These are phyloP conservation scores for Eupelmus urozonus DNA, from an alignment of 2,888 invertebrate genomes.

Conservation along the genomic window DNA sequence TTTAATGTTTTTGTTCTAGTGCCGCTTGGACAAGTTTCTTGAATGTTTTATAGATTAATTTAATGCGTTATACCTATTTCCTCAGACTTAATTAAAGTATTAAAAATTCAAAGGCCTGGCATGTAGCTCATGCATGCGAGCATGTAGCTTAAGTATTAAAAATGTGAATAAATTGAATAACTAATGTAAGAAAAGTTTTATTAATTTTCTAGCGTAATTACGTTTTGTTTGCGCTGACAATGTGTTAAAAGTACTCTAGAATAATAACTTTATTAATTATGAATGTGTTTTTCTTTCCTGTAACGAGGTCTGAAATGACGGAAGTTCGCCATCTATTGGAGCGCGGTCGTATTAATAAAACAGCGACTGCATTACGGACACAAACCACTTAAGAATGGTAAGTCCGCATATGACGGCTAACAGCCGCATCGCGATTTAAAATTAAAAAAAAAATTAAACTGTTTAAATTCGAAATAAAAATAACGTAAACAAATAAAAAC, in stretches of 20 bases:
- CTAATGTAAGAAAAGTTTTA: slow-evolving; percentile 36
- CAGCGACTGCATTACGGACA: neutral
- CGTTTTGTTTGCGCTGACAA: slow-evolving; percentile 35
- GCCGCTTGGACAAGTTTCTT: slow-evolving; percentile 36
- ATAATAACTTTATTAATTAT: slow-evolving; percentile 54
- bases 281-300: slow-evolving; percentile 17
- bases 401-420: neutral
- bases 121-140: slow-evolving; percentile 25
- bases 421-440: neutral
- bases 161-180: slow-evolving; percentile 41
- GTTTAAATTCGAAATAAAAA: slow-evolving; percentile 5
- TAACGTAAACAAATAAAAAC: slow-evolving; percentile 36
- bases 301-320: neutral
- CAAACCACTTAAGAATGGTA: slow-evolving; percentile 4
- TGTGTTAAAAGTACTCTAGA: slow-evolving; percentile 42
- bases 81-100: slow-evolving; percentile 54
- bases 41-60: slow-evolving; percentile 53
- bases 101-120: slow-evolving; percentile 52
- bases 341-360: neutral
- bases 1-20: slow-evolving; percentile 23
- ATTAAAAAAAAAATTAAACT: neutral
- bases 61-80: slow-evolving; percentile 43
- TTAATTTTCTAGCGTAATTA: slow-evolving; percentile 29
- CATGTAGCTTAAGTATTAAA: too few relatives aligned
- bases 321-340: slow-evolving; percentile 46